Evolutionary conservation across 2,797 vertebrate genomes (phyloP).

Genomic region (Mus minutoides): DNA sequence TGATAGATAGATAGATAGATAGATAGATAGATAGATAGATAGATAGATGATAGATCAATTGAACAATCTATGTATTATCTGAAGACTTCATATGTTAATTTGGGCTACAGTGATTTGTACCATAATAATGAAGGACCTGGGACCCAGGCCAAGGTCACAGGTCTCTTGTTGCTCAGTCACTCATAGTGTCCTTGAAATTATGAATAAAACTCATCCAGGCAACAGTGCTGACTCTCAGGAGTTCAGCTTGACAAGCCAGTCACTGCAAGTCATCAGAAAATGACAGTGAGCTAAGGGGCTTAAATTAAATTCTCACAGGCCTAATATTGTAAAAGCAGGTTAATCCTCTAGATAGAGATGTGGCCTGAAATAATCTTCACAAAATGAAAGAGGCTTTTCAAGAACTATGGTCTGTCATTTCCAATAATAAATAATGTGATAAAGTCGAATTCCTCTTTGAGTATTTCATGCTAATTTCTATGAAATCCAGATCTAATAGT

Average conservation of each 20-base stretch:
- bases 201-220: fast-evolving
- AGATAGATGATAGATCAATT: not conserved
- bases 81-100: not conserved
- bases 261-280: not conserved
- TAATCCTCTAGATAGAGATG: not conserved
- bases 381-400: not conserved
- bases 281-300: not conserved
- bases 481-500: not conserved
- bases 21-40: not conserved
- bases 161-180: not conserved
- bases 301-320: not conserved
- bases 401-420: not conserved
- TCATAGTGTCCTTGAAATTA: not conserved
- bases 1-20: not conserved
- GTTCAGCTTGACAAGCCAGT: not conserved
- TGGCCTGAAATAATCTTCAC: not conserved
- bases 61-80: not conserved
- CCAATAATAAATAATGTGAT: not conserved
- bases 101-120: not conserved
- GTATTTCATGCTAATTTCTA: not conserved
- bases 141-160: no score
- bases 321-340: not conserved
- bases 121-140: not conserved
- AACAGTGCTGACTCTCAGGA: not conserved
- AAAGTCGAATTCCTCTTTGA: not conserved